These are phyloP conservation scores for Littorina saxatilis DNA, from an alignment of 1,140 invertebrate genomes.

Conservation along the genomic window DNA sequence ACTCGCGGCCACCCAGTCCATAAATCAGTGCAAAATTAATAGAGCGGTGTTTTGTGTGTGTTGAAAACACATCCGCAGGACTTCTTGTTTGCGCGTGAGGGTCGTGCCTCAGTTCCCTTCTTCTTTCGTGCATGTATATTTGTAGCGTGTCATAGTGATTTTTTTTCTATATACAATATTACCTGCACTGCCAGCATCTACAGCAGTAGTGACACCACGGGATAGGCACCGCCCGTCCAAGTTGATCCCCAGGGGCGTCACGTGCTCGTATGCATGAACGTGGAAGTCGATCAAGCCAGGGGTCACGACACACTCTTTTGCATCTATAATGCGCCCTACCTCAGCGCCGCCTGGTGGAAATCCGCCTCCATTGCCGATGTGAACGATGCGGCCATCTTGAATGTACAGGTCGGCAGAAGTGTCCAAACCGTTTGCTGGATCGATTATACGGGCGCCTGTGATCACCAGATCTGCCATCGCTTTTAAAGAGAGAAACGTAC, in stretches of 20 bases:
- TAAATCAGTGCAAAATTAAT: too few relatives aligned
- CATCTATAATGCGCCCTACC: slow-evolving; percentile 50
- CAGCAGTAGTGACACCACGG: slow-evolving; percentile 68
- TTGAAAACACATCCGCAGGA: too few relatives aligned
- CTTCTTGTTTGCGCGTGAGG: too few relatives aligned
- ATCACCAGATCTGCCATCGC: slow-evolving; percentile 57
- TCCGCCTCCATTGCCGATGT: slow-evolving; percentile 23
- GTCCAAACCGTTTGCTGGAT: slow-evolving; percentile 61
- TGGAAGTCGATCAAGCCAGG: slow-evolving; percentile 71
- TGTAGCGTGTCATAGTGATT: too few relatives aligned
- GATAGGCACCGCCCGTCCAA: slow-evolving; percentile 62
- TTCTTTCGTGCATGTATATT: too few relatives aligned
- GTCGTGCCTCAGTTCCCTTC: too few relatives aligned
- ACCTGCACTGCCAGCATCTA: slow-evolving; percentile 72
- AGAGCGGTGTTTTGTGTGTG: too few relatives aligned
- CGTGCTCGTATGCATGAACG: slow-evolving; percentile 70
- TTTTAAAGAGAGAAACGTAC: slow-evolving; percentile 21
- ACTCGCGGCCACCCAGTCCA: too few relatives aligned
- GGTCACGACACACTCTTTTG: slow-evolving; percentile 63
- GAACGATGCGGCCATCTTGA: slow-evolving; percentile 39
- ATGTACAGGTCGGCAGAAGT: slow-evolving; percentile 52
- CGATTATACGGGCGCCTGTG: slow-evolving; percentile 63
- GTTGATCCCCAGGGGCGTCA: slow-evolving; percentile 69
- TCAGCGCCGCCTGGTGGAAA: not conserved
- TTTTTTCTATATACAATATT: slow-evolving; percentile 5